Evolutionary conservation across 2,888 invertebrate species (phyloP).

Genomic region (Creontiades dilutus): DNA sequence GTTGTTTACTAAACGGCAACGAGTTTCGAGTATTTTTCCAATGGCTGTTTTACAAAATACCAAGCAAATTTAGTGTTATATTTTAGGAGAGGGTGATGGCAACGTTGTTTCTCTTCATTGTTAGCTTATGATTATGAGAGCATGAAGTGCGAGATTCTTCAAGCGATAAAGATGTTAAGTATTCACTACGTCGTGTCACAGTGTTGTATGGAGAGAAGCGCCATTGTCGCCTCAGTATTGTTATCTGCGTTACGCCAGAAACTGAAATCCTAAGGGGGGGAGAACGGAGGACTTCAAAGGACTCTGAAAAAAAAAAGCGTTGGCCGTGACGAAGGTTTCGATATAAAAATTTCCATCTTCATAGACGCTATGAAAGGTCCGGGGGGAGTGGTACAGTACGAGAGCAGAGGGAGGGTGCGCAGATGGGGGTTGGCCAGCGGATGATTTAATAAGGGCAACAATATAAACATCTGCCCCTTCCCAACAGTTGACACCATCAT

Average conservation of each 20-base stretch:
- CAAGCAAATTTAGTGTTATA: too few relatives aligned
- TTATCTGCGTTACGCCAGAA: neutral
- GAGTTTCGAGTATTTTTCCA: too few relatives aligned
- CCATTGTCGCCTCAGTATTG: neutral
- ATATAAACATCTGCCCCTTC: constrained; percentile 45
- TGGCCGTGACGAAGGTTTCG: neutral
- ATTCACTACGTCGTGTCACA: neutral
- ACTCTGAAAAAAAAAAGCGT: neutral
- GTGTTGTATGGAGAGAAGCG: neutral
- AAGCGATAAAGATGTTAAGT: neutral
- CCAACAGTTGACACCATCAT: neutral
- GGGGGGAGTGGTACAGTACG: neutral
- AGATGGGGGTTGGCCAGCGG: constrained; percentile 3
- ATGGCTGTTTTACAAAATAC: too few relatives aligned
- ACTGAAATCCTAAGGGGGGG: neutral
- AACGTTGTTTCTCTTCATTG: too few relatives aligned
- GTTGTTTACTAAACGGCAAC: too few relatives aligned
- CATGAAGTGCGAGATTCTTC: neutral
- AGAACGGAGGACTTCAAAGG: neutral
- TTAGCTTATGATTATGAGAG: neutral
- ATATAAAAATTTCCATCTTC: constrained; percentile 42
- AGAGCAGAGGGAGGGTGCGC: neutral
- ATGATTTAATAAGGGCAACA: constrained; percentile 51
- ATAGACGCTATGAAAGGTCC: neutral
- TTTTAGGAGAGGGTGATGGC: too few relatives aligned